Base-by-base conservation (phyloP, 2,113 vertebrate genomes). In the Eira barbara region DNA sequence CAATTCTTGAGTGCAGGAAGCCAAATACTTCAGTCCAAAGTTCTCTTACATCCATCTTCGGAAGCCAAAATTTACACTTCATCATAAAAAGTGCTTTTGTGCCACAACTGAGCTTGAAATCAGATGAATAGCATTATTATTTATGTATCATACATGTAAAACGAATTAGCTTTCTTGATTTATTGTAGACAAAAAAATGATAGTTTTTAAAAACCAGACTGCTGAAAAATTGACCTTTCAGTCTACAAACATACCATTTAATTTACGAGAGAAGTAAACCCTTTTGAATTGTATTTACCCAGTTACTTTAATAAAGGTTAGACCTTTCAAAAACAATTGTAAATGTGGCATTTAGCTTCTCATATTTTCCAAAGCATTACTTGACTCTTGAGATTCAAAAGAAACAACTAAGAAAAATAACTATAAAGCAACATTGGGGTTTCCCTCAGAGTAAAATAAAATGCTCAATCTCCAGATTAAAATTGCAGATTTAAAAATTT, bases 231-330 rank as follows among this genome's bases (percentile, higher is more conserved):
- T 99, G 98, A 99, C 98, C 98, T 99, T 99, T 99, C 97, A 96
- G 89, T 98, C 98, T 98, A 98, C 98, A 99, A 99, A 99, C 98
- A 98, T 82, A 98, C 98, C 97, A 97, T 98, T 99, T 99, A 98
- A 99, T 99, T 99, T 99, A 98, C 98, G 98, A 98, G 65, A 98
- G 98, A 98, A 98, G 98, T 97, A 99, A 98, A 99, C 97, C 97
- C 97, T 98, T 98, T 97, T 1, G 91, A 98, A 98, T 98, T 98
- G 93, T 98, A 98, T 99, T 99, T 99, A 99, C 98, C 95, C 97
- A 98, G 98, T 98, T 98, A 98, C 97, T 98, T 98, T 98, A 98
- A 98, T 98, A 99, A 99, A 99, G 99, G 99, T 99, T 98, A 99
- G 85, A 97, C 83, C 97, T 98, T 98, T 97, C 98, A 98, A 98